A percentile compares a stretch with the other conserved stretches of the same genome.
These are phyloP conservation scores for Vanessa atalanta DNA, from an alignment of 1,140 invertebrate genomes.

Conservation along the genomic window DNA sequence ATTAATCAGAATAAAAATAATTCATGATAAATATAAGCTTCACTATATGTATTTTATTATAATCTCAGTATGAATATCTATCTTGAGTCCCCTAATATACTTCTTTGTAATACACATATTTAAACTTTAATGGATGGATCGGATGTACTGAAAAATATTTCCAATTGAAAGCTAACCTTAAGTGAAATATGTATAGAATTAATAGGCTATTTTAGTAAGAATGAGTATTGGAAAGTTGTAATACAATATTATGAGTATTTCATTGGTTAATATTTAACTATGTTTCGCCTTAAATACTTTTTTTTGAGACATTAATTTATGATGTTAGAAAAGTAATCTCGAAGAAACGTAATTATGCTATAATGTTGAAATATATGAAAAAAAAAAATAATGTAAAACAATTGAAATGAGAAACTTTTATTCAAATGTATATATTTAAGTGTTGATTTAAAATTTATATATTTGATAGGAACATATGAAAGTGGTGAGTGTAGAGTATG, in stretches of 20 bases:
- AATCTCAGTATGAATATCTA: conserved; percentile 4
- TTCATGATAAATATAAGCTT: conserved; percentile 1
- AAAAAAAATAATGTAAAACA: conserved; percentile 6
- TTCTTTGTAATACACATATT: conserved; percentile 7
- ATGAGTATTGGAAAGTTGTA: conserved; percentile 14
- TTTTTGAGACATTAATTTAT: conserved; percentile 28
- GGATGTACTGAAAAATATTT: neutral
- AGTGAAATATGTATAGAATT: conserved; percentile 6
- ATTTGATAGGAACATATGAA: neutral
- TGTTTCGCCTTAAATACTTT: conserved; percentile 45
- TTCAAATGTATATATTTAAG: conserved; percentile 3
- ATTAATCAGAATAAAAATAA: neutral
- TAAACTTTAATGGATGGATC: neutral
- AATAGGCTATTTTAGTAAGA: conserved; percentile 11
- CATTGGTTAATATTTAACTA: conserved; percentile 34
- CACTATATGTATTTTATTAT: conserved; percentile 11
- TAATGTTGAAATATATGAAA: neutral
- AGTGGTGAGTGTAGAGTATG: conserved; percentile 18
- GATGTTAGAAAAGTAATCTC: conserved; percentile 20
- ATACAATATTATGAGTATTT: conserved; percentile 12
- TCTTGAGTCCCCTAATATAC: conserved; percentile 9
- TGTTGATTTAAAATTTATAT: conserved; percentile 7
- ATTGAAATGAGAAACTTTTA: neutral
- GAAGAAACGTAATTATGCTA: conserved; percentile 20
- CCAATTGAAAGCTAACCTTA: neutral